Conservation (phyloP, 2,113 vertebrate species). For the Amazona vittata region DNA sequence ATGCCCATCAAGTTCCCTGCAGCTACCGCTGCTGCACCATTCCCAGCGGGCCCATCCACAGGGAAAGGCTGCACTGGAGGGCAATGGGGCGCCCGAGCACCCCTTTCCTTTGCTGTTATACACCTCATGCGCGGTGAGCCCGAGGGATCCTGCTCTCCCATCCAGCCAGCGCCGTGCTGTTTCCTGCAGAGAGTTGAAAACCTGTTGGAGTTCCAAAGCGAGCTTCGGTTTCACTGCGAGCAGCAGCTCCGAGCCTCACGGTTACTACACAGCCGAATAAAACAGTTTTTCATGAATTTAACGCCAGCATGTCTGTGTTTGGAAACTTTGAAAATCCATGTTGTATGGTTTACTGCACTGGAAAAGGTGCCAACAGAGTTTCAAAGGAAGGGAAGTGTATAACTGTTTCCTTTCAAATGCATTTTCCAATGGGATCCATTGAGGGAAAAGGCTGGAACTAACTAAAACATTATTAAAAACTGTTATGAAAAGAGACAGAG, state of each 20-base stretch:
- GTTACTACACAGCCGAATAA: conserved; percentile 80
- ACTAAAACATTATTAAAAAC: conserved; percentile 87
- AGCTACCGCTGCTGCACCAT: neutral
- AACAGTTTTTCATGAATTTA: conserved; percentile 84
- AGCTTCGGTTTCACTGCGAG: conserved; percentile 76
- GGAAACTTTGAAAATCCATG: conserved; percentile 86
- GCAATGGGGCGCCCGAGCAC: neutral
- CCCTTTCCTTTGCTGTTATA: neutral
- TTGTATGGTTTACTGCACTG: conserved; percentile 84
- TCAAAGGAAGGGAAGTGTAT: conserved; percentile 87
- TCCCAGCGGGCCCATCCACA: neutral
- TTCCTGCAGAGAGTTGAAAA: conserved; percentile 70
- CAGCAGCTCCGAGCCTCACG: conserved; percentile 73
- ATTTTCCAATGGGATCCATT: conserved; percentile 86
- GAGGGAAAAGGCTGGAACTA: conserved; percentile 86
- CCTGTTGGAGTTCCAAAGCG: conserved; percentile 57
- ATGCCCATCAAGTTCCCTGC: neutral
- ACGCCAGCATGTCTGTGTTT: conserved; percentile 83
- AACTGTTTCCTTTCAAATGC: conserved; percentile 86
- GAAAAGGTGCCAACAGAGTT: conserved; percentile 86
- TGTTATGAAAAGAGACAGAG: conserved; percentile 83
- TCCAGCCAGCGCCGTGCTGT: neutral
- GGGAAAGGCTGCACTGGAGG: neutral
- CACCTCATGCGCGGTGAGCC: neutral
- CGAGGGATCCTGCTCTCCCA: neutral